Base-by-base conservation (phyloP, 64 coral and sea anemone genomes). In the Dendronephthya gigantea region DNA sequence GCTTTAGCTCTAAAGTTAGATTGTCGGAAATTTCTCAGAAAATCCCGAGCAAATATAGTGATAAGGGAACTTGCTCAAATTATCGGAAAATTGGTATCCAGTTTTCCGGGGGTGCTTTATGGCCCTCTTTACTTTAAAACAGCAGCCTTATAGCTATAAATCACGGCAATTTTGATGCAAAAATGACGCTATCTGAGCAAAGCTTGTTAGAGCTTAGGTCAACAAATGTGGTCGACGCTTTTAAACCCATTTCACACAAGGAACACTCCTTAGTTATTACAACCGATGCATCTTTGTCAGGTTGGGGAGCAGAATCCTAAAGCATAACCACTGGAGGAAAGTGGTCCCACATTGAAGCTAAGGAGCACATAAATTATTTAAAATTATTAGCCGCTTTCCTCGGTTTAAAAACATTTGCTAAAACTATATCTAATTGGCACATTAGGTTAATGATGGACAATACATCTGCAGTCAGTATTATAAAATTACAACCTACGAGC, bases 21-120 rank as follows among this genome's bases (percentile, higher is more conserved):
- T 27, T 76, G 69, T 76, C 29, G 2, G 29, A 70, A 70, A n/a
- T 70, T 25, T n/a, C 17, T 70, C 29, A 70, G n/a, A n/a, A n/a
- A n/a, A n/a, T n/a, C n/a, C n/a, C n/a, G n/a, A n/a, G 35, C 2
- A 3, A 38, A 34, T 32, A 35, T 76, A 3, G 35, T 38, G 35
- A 76, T 76, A 10, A 76, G 69, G 35, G 69, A 76, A 76, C 2
- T 76, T 35, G 69, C 69, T 31, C 69, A 76, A 32, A 76, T 29
- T 38, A 76, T 76, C 10, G n/a, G 69, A 38, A 76, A 76, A 76
- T 6, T 76, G 6, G 69, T 76, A 40, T 90, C 62, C 62, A 17
- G 79, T 33, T 90, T 86, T 85, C 70, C 89, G 9, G 89, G 68
- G 47, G 6, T 76, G 6, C 69, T 76, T 29, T 29, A 76, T 76